phyloP scores from a whole-genome alignment of 1,140 invertebrate genomes.

The Dryas iulia region DNA sequence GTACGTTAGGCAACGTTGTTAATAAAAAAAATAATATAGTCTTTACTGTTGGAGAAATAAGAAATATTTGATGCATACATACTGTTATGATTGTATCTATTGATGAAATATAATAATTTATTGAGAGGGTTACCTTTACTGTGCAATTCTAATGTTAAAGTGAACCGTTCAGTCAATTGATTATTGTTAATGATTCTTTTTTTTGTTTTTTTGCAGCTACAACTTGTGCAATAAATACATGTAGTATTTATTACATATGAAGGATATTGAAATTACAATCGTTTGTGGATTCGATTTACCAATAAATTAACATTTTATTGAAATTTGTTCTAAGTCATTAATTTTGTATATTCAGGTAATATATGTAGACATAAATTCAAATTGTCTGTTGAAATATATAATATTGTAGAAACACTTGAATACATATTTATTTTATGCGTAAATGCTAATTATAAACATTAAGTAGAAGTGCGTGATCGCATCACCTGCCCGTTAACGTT shows the following conservation, averaged over 20 bases:
- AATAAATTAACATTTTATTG: neutral
- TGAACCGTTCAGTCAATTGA: no score
- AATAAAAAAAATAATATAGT: neutral
- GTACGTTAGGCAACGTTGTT: neutral
- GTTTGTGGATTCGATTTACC: neutral
- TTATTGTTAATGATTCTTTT: neutral
- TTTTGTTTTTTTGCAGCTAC: neutral
- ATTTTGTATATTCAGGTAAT: neutral
- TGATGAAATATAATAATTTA: constrained; percentile 62
- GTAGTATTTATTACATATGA: neutral
- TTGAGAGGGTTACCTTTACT: constrained; percentile 36
- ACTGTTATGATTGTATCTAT: constrained; percentile 20
- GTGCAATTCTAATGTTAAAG: neutral
- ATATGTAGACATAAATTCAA: neutral
- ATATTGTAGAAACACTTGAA: constrained; percentile 1
- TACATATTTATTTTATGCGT: constrained; percentile 2
- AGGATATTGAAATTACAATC: neutral
- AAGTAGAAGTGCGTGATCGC: constrained; percentile 31
- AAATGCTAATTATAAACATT: constrained; percentile 23
- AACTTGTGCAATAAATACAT: neutral
- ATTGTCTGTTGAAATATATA: neutral
- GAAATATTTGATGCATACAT: neutral
- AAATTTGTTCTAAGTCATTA: neutral
- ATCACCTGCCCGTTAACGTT: constrained; percentile 31
- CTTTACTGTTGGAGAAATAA: neutral